Base-by-base conservation (phyloP, 1,140 invertebrate species). In the Drosophila varians region DNA sequence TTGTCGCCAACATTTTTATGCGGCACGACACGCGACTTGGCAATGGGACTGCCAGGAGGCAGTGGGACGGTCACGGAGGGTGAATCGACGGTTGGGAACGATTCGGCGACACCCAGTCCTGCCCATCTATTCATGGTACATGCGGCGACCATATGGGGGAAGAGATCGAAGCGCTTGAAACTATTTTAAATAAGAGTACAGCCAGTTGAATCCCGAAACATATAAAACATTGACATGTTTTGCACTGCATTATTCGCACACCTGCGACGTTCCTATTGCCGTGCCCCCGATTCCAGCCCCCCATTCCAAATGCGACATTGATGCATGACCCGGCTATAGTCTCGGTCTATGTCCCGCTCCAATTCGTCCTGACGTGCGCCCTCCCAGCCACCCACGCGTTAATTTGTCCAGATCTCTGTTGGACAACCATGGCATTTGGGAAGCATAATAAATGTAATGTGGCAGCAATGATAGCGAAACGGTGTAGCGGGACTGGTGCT, bases 391-490 rank as follows among this genome's bases (percentile, higher is more conserved):
- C 76, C 80, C 72, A 76, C 58, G 72, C 82, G 80, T 86, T 86
- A 80, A 84, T 84, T 84, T 84, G 80, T 79, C 80, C 66, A 87
- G 73, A 64, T 80, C 80, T 84, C 69, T 57, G 74, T 55, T 71
- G 58, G 60, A 34, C 55, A 76, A 26, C 45, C 64, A 52, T 60
- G 68, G 68, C 54, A 60, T 77, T 69, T 55, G 62, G 76, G 72
- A 60, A 75, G 79, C 75, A 74, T 86, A 87, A 86, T 86, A 86
- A 87, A 80, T 87, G 80, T 80, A 74, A 60, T 73, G 47, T 18
- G 31, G 53, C 48, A 36, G 40, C 62, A 84, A 86, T 53, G 53
- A 46, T 60, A 75, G 60, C 57, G 64, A 54, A 42, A 60, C 42
- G 69, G 19, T 51, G 48, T 52, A 54, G 43, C 48, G 21, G 45